Evolutionary conservation across 2,113 vertebrate species (phyloP), one percentile per base, ranked within the genome.

Genomic region (Poeciliopsis prolifica): DNA sequence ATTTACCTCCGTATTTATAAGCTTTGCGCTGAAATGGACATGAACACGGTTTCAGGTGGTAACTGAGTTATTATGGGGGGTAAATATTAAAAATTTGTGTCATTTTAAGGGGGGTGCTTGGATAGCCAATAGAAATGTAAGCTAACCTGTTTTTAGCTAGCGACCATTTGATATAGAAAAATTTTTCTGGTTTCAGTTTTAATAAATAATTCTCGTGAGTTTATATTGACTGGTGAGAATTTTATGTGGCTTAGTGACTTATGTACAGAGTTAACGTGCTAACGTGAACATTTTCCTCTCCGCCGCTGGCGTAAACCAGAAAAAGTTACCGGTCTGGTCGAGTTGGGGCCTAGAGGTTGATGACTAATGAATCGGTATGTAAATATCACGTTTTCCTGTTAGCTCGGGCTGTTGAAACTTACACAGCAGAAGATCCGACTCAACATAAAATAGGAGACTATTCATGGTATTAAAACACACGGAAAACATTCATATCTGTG

Each of bases 121-220:
- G 54, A 60, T 28, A 13, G 26, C 0, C 65, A 35, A 66, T 48
- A 11, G 19, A 61, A 70, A 77, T 35, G 60, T 79, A 61, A 79
- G 87, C 84, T 81, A 87, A 79, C 51, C 15, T 61, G 19, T 69
- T 68, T 31, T 74, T 74, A 81, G 86, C 89, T 66, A 70, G 13
- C 24, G 31, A 37, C 8, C 65, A 61, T 65, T 72, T 10, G 35
- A 51, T 31, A 51, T n/a, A 42, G 1, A 26, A 15, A 19, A 0
- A 19, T 5, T 37, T 6, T 66, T 5, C n/a, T 17, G 24, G 6
- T 29, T 17, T 4, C 51, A 10, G 51, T 58, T n/a, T 58, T 9
- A 48, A 12, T 30, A 8, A 17, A 4, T 68, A 48, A 48, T 48
- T 48, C 17, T 17, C 14, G 40, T 42, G 14, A 15, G 15, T 42